Base-by-base conservation (phyloP, 2,113 vertebrate genomes). In the Sorex araneus region DNA sequence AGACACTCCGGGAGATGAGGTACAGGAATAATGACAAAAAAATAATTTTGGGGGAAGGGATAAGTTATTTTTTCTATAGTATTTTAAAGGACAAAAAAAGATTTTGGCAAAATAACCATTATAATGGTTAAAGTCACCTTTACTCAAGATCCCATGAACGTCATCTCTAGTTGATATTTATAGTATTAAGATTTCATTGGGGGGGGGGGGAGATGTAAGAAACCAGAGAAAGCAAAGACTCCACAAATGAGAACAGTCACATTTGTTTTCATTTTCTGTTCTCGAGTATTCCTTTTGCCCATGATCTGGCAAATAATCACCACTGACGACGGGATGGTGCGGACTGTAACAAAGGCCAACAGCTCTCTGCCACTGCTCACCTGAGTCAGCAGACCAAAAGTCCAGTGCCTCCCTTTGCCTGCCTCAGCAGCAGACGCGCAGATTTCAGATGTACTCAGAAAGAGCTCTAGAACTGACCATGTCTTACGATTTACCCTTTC, bases 121-220 rank as follows among this genome's bases (percentile, higher is more conserved):
- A 21, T 6, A 32, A 36, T 18, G 8, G 80, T 85, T 36, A 57
- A 85, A 32, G 36, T 45, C 60, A 74, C 30, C 23, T 78, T 54
- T 67, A 69, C 73, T 67, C 34, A 15, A 8, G 32, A 6, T 67
- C 47, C 47, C 43, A 67, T 36, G 13, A 32, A 64, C 6, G 76
- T 2, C 15, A 13, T 34, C 63, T 73, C 23, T 69, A 83, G 32
- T 89, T 87, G 54, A 47, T 23, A 89, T 79, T 34, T 6, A 63
- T 69, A 40, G 28, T 54, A 67, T 54, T 75, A 69, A 92, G 47
- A 94, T 84, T 84, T 92, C 43, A 77, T 66, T 45, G 50, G 25
- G 6, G 43, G 2, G 45, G 23, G 30, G 25, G 2, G 50, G n/a
- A n/a, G 10, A 13, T 54, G 50, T 54, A 54, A 50, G 15, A 8